A percentile compares a stretch with the other conserved stretches of the same genome.
Conservation (phyloP, 2,888 invertebrate genomes). For the Halictus ligatus region DNA sequence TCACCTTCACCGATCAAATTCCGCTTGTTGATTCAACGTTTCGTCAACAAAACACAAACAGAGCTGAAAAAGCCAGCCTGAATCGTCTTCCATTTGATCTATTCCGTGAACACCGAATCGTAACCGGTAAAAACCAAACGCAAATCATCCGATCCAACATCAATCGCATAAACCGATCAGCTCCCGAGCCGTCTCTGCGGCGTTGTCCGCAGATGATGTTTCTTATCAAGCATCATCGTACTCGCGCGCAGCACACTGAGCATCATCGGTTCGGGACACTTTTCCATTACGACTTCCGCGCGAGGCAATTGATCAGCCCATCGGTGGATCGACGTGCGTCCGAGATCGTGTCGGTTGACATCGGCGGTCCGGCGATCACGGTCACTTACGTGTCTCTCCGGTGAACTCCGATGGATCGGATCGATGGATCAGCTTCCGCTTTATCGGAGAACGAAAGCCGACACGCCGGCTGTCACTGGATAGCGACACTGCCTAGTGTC, state of each 20-base stretch:
- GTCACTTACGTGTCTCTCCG: conserved; percentile 11
- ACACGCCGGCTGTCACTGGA: not conserved
- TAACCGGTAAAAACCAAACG: too few relatives aligned
- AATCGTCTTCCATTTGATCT: not conserved
- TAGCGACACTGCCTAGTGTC: not conserved
- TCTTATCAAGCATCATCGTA: not conserved
- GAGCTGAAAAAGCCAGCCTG: not conserved
- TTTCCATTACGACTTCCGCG: not conserved
- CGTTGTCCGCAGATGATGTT: not conserved
- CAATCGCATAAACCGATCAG: not conserved
- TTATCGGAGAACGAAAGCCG: not conserved
- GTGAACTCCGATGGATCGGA: not conserved
- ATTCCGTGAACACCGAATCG: not conserved
- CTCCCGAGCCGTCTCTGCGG: not conserved
- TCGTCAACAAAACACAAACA: not conserved
- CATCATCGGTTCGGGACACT: not conserved
- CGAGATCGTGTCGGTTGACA: not conserved
- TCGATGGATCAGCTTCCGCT: not conserved
- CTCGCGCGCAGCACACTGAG: not conserved
- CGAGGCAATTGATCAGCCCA: not conserved
- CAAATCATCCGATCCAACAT: not conserved
- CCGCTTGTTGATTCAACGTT: not conserved
- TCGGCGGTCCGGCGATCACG: not conserved
- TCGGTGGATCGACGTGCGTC: not conserved
- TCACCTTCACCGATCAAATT: not conserved